A percentile compares a stretch with the other conserved stretches of the same genome.
Conservation (phyloP, 2,113 vertebrate genomes). For the Thymallus thymallus region DNA sequence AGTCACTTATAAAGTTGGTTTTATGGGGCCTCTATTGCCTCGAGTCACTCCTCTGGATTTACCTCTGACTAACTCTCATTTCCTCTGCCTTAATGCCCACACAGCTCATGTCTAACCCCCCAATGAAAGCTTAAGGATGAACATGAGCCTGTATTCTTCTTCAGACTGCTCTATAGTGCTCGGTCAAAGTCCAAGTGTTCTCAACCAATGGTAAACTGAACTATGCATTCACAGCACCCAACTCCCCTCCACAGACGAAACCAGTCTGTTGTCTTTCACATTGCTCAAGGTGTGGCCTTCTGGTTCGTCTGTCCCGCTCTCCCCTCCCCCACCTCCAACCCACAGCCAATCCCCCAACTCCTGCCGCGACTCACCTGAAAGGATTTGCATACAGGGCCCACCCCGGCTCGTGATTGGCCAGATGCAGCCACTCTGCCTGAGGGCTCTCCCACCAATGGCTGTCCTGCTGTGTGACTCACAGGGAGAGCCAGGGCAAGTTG, state of each 20-base stretch:
- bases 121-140: conserved; percentile 30
- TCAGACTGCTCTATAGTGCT: neutral
- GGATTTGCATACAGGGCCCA: conserved; percentile 65
- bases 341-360: conserved; percentile 59
- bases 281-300: conserved; percentile 67
- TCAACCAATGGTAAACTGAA: conserved; percentile 6
- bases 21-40: conserved; percentile 33
- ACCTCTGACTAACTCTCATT: conserved; percentile 11
- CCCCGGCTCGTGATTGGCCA: conserved; percentile 71
- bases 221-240: conserved; percentile 40
- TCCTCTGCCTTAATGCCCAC: neutral
- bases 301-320: conserved; percentile 54
- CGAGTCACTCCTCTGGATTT: conserved; percentile 37
- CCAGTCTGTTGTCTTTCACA: too few species aligned
- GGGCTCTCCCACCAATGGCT: conserved; percentile 69
- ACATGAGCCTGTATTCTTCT: conserved; percentile 25
- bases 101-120: conserved; percentile 32
- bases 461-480: conserved; percentile 72
- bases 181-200: conserved; percentile 60
- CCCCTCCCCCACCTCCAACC: conserved; percentile 56
- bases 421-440: conserved; percentile 56
- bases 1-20: conserved; percentile 29
- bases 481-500: conserved; percentile 71
- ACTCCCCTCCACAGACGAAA: conserved; percentile 47
- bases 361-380: conserved; percentile 71